Conservation (phyloP, 92 coral and sea anemone genomes). For the Chrysogorgia sp. region DNA sequence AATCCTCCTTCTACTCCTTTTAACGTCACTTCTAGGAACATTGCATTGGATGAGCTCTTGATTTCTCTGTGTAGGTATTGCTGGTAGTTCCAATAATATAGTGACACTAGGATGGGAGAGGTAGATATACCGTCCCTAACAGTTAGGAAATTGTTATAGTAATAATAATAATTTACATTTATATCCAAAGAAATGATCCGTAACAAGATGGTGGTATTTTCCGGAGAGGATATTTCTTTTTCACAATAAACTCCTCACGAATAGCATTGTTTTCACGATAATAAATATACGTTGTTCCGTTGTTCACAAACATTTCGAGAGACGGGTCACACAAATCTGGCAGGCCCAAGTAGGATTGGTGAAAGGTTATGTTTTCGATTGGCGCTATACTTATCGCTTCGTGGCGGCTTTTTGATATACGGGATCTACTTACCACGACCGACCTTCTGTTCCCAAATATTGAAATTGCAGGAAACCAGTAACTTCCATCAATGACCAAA, state of each 20-base stretch:
- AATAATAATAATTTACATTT: background rate
- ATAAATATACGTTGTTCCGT: background rate
- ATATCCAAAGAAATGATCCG: conserved; percentile 1
- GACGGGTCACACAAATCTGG: conserved; percentile 9
- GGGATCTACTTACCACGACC: background rate
- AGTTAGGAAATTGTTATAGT: no score
- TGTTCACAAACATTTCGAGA: background rate
- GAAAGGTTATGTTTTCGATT: conserved; percentile 7
- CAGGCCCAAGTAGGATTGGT: background rate
- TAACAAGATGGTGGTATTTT: conserved; percentile 1
- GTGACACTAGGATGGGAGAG: background rate
- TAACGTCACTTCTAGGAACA: background rate
- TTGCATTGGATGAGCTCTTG: background rate
- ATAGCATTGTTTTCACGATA: background rate
- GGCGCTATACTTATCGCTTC: background rate
- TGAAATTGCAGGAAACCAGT: background rate
- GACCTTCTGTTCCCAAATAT: conserved; percentile 29
- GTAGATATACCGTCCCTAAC: background rate
- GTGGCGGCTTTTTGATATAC: background rate
- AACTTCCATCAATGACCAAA: background rate
- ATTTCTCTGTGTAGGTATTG: background rate
- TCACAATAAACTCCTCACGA: background rate
- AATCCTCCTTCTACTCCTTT: background rate
- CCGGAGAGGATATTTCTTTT: conserved; percentile 1
- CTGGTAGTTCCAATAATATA: background rate